A percentile compares a stretch with the other conserved stretches of the same genome.
Conservation (phyloP, 2,113 vertebrate species). For the Nematolebias whitei region DNA sequence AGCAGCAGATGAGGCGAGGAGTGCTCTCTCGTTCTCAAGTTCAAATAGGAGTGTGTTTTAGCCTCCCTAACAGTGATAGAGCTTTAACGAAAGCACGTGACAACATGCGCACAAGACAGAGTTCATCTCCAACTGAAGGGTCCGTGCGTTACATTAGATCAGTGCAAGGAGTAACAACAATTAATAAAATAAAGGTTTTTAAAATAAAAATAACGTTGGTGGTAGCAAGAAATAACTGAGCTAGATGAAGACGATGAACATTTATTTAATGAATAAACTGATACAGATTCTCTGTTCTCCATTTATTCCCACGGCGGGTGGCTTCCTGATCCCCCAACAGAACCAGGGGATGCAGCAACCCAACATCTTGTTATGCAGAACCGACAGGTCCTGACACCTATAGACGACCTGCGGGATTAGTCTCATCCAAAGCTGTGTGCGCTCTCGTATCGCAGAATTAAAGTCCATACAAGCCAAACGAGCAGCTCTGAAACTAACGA, state of each 20-base stretch:
- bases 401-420: constrained; percentile 44
- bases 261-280: constrained; percentile 31
- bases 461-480: constrained; percentile 66
- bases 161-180: no score
- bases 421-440: constrained; percentile 53
- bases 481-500: constrained; percentile 60
- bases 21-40: background rate
- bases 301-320: background rate
- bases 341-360: constrained; percentile 9
- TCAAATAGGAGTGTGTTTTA: background rate
- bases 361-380: constrained; percentile 28
- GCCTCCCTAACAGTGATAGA: background rate
- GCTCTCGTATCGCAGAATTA: constrained; percentile 47
- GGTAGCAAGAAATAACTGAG: no score
- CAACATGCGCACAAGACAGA: no score
- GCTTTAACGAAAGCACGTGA: no score
- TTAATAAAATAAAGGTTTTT: no score
- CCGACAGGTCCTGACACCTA: constrained; percentile 47
- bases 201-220: no score
- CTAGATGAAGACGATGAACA: constrained; percentile 33
- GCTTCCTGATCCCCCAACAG: constrained; percentile 4
- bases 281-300: constrained; percentile 8
- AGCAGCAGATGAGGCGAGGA: constrained; percentile 1
- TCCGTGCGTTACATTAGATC: no score
- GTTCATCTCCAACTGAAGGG: no score